Base-by-base conservation (phyloP, 92 coral and sea anemone species). In the Epizoanthus ramosus region DNA sequence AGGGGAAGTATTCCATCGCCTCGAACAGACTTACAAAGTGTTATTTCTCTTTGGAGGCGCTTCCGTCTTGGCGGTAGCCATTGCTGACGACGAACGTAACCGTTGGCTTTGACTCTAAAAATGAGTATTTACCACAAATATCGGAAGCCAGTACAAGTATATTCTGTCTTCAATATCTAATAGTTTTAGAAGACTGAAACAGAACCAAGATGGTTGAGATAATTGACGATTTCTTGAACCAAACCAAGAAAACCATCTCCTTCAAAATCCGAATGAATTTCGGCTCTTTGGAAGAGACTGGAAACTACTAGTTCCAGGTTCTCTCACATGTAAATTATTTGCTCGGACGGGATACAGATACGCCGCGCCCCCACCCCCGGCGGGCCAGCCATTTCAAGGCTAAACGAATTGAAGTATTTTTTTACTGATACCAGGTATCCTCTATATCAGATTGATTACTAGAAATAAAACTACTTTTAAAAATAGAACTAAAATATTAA, bases 31-130 rank as follows among this genome's bases (percentile, higher is more conserved):
- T 86, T 86, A 86, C 93, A 70, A 83, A 57, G 80, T 90, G 80
- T 84, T 63, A 41, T 90, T 90, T 90, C 87, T 85, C 67, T 54
- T 69, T 75, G 96, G 86, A 53, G 77, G 93, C 88, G 98, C 93
- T 91, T 93, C 98, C 94, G 98, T 91, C 87, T 93, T 93, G 65
- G 98, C 88, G 68, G 92, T 88, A 86, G 98, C 98, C 98, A 93
- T 93, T 75, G 84, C 92, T 85, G 90, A 75, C 90, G 88, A 75
- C 80, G 61, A 28, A n/a, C 85, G 56, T 75, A 73, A 65, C 77
- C 80, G 67, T 68, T 80, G 60, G 35, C 63, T 57, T 37, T 63
- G 15, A 37, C 84, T 85, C 74, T 61, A 77, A 77, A 77, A 76
- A 23, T 41, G 41, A 18, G 57, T 77, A 23, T 35, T 41, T 75